phyloP scores from a whole-genome alignment of 2,797 vertebrate genomes.

The Leucoraja ocellata region DNA sequence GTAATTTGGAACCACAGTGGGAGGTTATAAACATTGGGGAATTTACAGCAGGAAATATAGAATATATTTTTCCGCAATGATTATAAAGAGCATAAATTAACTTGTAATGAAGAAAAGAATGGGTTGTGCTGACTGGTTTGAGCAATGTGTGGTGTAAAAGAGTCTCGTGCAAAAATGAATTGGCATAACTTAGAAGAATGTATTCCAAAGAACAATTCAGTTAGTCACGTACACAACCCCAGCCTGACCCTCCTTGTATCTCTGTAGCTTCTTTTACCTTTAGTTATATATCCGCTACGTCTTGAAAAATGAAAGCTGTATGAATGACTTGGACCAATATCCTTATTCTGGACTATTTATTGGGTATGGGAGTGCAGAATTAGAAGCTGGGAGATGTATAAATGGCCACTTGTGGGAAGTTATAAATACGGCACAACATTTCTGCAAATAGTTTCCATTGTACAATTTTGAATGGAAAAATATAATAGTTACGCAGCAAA shows the following conservation, averaged over 20 bases:
- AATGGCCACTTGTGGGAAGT: background rate
- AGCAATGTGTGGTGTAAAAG: background rate
- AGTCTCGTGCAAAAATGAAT: background rate
- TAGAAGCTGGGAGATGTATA: background rate
- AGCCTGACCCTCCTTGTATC: background rate
- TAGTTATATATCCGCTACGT: background rate
- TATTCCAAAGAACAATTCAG: background rate
- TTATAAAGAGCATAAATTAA: no score
- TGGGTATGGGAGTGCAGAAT: background rate
- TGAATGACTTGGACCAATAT: background rate
- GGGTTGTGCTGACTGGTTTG: background rate
- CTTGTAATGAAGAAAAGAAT: background rate
- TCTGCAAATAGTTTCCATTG: background rate
- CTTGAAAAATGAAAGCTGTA: background rate
- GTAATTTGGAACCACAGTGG: background rate
- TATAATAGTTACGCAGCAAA: background rate
- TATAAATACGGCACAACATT: background rate
- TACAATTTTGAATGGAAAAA: background rate
- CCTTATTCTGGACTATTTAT: background rate
- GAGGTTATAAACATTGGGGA: background rate
- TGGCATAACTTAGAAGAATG: background rate
- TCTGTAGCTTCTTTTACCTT: background rate
- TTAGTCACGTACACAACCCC: background rate
- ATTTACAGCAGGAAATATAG: background rate
- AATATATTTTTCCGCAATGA: no score